Evolutionary conservation across 2,113 vertebrate species (phyloP).

Genomic region (Helogale parvula): DNA sequence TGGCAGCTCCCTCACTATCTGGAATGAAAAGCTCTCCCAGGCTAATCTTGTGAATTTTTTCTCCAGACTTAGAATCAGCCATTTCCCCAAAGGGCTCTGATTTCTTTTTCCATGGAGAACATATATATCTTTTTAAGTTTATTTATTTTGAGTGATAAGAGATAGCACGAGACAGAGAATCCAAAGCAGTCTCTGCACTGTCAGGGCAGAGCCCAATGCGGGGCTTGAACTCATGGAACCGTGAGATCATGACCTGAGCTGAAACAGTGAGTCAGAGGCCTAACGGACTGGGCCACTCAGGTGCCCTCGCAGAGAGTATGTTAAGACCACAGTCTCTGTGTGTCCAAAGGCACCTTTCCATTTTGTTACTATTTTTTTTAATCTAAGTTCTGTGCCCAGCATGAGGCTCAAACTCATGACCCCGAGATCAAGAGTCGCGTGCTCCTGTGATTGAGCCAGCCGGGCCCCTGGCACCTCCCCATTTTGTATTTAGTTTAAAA

Average conservation of each 20-base stretch:
- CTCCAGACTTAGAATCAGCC: not conserved
- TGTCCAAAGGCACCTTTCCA: constrained; percentile 2
- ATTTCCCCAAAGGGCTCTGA: not conserved
- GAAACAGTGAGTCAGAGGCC: no score
- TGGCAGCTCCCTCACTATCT: not conserved
- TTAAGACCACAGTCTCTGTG: not conserved
- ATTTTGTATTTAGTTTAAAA: not conserved
- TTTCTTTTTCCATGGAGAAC: not conserved
- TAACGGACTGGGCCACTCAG: no score
- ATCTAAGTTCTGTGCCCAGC: not conserved
- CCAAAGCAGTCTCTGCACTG: no score
- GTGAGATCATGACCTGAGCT: no score
- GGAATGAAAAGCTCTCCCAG: not conserved
- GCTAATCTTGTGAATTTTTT: not conserved
- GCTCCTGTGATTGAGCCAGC: not conserved
- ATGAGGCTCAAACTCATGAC: not conserved
- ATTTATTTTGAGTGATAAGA: no score
- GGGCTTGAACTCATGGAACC: no score
- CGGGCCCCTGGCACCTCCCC: not conserved
- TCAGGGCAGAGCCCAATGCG: no score
- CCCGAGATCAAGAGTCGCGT: not conserved
- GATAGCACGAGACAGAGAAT: no score
- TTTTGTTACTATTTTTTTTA: not conserved
- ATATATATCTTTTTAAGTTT: no score
- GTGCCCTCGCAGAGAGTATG: not conserved